phyloP scores from a whole-genome alignment of 2,113 vertebrate species.

The Tretioscincus oriximinensis region DNA sequence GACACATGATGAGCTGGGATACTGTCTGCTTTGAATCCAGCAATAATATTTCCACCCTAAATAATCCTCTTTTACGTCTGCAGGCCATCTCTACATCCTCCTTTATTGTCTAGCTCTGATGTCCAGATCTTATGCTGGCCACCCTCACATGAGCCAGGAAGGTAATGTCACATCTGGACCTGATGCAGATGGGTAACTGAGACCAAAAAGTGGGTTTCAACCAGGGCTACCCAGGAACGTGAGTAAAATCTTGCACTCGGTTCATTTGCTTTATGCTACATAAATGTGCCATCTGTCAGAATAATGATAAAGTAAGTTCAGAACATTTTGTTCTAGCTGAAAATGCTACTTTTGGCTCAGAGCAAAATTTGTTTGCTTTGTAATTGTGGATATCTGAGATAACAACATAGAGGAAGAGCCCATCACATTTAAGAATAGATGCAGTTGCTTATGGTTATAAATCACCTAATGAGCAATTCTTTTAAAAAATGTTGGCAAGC shows the following conservation, averaged over 20 bases:
- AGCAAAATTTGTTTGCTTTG: conserved; percentile 50
- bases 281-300: conserved; percentile 36
- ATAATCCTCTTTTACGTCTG: neutral
- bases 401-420: conserved; percentile 23
- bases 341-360: conserved; percentile 39
- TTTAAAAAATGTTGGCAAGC: neutral
- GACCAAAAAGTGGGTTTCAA: neutral
- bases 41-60: neutral
- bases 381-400: conserved; percentile 43
- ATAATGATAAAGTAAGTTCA: conserved; percentile 30
- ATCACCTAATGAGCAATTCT: neutral
- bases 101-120: neutral
- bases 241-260: neutral
- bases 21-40: no score
- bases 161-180: neutral
- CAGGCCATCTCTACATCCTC: neutral
- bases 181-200: neutral
- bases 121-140: neutral
- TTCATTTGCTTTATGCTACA: conserved; percentile 18
- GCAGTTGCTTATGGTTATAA: neutral
- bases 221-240: neutral
- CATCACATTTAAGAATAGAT: conserved; percentile 47
- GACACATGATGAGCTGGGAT: no score
- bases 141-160: neutral
- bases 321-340: conserved; percentile 28